Evolutionary conservation across 2,113 vertebrate species (phyloP), one percentile per base, ranked within the genome.

Genomic region (Pluvianellus socialis): DNA sequence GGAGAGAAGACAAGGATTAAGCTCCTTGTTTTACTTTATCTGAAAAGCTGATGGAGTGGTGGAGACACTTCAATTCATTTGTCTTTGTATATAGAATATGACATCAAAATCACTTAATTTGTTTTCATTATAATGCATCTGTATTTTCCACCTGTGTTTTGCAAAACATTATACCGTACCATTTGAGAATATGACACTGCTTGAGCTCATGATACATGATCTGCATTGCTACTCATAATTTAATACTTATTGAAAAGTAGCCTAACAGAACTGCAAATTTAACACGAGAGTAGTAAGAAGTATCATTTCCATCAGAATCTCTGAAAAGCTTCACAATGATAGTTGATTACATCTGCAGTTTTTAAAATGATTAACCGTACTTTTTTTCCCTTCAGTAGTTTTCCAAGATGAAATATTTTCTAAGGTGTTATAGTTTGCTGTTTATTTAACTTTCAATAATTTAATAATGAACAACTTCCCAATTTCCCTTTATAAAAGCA

Each of bases 391-490:
- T 59, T 63, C 44, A 81, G 23, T 24, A 44, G 35, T 40, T 86
- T 93, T 88, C 26, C 59, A 67, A 55, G 32, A 71, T 87, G 7
- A 96, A 92, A 49, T 74, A 24, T 68, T 67, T 65, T 84, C 26
- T 76, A 32, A 83, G 22, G 6, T 67, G 6, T 62, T 58, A 42
- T 24, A 68, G 4, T 82, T 92, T 44, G 9, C 40, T 90, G 4
- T 88, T 82, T 94, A 88, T 86, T 92, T 86, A 42, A 56, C 56
- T 93, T 92, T 63, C 58, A 85, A 66, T 67, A 74, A 66, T 75
- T 77, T 50, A 89, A 4, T 82, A 74, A 62, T 2, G 9, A 95
- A 79, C 18, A 85, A 42, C 6, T 83, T 92, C 28, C 7, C 0
- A 4, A 68, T 20, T 61, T 88, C 30, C 49, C 40, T 87, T 84